Conservation (phyloP, 92 coral and sea anemone genomes). For the Scolanthus callimorphus region DNA sequence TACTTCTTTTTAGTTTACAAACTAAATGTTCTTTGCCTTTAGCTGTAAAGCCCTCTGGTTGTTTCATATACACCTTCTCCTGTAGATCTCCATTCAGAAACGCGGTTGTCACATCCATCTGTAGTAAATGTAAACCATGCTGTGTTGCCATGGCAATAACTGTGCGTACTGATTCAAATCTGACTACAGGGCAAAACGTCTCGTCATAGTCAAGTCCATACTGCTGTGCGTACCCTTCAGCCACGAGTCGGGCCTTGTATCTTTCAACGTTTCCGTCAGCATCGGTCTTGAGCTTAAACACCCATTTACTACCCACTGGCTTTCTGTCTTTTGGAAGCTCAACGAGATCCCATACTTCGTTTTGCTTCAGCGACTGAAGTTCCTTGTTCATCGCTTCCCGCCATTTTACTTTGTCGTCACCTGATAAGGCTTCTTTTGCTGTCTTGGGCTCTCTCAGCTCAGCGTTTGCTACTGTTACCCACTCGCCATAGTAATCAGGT, state of each 20-base stretch:
- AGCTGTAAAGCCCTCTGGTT: constrained; percentile 40
- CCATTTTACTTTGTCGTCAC: constrained; percentile 44
- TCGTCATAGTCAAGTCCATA: constrained; percentile 45
- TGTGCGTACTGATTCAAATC: constrained; percentile 54
- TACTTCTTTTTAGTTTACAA: constrained; percentile 44
- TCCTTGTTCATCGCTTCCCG: constrained; percentile 33
- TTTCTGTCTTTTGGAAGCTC: no score
- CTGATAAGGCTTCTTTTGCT: constrained; percentile 21
- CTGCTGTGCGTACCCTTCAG: constrained; percentile 36
- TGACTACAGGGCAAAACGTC: constrained; percentile 39
- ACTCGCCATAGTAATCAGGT: constrained; percentile 36
- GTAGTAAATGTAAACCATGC: no score
- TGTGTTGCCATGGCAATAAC: constrained; percentile 41
- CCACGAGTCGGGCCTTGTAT: constrained; percentile 34
- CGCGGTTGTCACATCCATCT: constrained; percentile 46
- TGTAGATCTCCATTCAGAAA: constrained; percentile 48
- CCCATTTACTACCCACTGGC: constrained; percentile 54
- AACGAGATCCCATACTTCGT: no score
- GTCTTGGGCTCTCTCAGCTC: constrained; percentile 35
- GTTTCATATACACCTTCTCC: constrained; percentile 45
- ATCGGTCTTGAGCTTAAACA: constrained; percentile 25
- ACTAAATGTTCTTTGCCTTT: constrained; percentile 56
- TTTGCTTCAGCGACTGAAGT: constrained; percentile 36
- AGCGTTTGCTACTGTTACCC: constrained; percentile 25
- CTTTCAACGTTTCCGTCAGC: constrained; percentile 42